These are phyloP conservation scores for Micrasema longulum DNA, from an alignment of 1,140 invertebrate genomes.

Conservation along the genomic window DNA sequence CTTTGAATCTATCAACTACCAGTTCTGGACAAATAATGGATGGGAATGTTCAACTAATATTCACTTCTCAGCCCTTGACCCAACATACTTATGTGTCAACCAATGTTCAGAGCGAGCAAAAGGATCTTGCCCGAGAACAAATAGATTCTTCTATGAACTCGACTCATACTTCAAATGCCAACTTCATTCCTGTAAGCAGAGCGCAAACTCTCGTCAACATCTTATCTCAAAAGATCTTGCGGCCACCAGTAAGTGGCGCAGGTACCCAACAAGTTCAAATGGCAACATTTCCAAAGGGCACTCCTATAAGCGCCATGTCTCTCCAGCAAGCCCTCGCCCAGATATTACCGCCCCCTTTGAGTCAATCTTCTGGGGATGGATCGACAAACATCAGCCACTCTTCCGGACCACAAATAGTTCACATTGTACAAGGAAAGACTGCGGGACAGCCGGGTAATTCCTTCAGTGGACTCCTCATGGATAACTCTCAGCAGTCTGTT, in stretches of 20 bases:
- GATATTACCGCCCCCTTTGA: conserved; percentile 64
- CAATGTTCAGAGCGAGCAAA: conserved; percentile 22
- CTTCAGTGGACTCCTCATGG: conserved; percentile 60
- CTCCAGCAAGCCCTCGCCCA: conserved; percentile 66
- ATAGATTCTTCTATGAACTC: conserved; percentile 64
- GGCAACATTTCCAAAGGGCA: conserved; percentile 60
- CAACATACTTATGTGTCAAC: conserved; percentile 41
- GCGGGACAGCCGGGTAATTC: conserved; percentile 59
- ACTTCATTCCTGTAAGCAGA: conserved; percentile 53
- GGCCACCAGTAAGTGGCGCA: conserved; percentile 51
- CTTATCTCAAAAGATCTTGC: conserved; percentile 59
- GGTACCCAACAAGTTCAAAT: conserved; percentile 54
- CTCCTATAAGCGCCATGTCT: conserved; percentile 62
- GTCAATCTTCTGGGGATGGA: conserved; percentile 59
- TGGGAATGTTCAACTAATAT: conserved; percentile 40
- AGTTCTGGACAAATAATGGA: conserved; percentile 35
- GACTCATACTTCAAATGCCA: conserved; percentile 56
- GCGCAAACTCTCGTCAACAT: conserved; percentile 60
- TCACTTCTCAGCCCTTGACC: conserved; percentile 32
- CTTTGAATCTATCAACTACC: conserved; percentile 21
- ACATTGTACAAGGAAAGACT: conserved; percentile 65
- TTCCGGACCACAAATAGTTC: conserved; percentile 63
- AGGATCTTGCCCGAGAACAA: conserved; percentile 43
- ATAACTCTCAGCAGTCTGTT: conserved; percentile 62
- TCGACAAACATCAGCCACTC: conserved; percentile 56